A percentile compares a stretch with the other conserved stretches of the same genome.
These are phyloP conservation scores for Phataginus tricuspis DNA, from an alignment of 2,797 vertebrate genomes.

Conservation along the genomic window DNA sequence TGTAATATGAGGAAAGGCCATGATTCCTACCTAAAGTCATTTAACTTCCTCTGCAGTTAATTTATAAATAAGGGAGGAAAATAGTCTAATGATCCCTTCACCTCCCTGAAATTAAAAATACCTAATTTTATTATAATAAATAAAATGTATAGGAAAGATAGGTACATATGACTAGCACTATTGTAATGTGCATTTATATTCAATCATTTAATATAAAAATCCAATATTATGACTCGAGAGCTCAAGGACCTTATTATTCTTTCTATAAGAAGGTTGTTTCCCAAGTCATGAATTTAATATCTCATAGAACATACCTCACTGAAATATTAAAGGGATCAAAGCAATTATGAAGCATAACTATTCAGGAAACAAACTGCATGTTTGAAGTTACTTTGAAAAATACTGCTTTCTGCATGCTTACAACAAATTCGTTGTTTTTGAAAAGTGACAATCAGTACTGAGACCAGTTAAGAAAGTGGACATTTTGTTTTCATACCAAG, in stretches of 20 bases:
- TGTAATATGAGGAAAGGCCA: neutral
- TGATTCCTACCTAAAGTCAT: neutral
- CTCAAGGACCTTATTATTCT: neutral
- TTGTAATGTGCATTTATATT: neutral
- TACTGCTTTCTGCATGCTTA: neutral
- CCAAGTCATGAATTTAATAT: neutral
- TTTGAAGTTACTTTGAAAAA: neutral
- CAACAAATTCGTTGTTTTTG: neutral
- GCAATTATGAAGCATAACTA: neutral
- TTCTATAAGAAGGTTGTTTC: neutral
- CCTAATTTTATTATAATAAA: neutral
- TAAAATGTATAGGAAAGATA: neutral
- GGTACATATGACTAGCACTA: neutral
- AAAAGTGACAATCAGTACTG: neutral
- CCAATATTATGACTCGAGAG: neutral
- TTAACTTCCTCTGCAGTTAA: slow-evolving; percentile 21
- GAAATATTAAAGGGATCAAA: neutral
- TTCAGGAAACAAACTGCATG: neutral
- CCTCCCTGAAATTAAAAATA: neutral
- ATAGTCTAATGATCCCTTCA: neutral
- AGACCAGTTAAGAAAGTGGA: neutral
- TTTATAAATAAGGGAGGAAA: neutral
- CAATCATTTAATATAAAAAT: neutral
- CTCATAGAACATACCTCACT: neutral
- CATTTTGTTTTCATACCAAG: neutral